Evolutionary conservation across 2,888 invertebrate species (phyloP).

Genomic region (Flexamia atlantica): DNA sequence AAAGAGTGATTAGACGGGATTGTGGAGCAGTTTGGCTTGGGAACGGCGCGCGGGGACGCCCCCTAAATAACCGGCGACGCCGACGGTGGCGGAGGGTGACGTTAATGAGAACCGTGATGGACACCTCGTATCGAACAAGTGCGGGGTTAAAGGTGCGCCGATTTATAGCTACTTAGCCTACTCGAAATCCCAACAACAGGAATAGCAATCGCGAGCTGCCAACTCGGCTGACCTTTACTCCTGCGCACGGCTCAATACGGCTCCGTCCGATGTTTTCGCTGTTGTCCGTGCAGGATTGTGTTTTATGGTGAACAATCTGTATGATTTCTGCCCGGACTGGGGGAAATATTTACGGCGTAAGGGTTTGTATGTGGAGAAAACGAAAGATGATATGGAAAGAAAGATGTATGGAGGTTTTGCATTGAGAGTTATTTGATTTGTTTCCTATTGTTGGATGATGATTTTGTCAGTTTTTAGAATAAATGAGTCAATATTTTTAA

Average conservation of each 20-base stretch:
- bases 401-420: no score
- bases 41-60: not conserved
- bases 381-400: not conserved
- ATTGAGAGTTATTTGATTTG: no score
- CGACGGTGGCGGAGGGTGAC: slow-evolving; percentile 10
- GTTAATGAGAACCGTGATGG: slow-evolving; percentile 10
- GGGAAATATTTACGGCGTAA: no score
- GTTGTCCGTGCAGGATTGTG: no score
- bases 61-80: not conserved
- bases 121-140: slow-evolving; percentile 25
- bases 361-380: no score
- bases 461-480: no score
- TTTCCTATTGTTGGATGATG: no score
- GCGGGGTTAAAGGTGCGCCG: slow-evolving; percentile 54
- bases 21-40: not conserved
- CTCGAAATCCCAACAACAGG: slow-evolving; percentile 53
- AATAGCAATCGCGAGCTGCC: slow-evolving; percentile 12
- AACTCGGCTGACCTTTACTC: slow-evolving; percentile 43
- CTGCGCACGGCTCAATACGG: slow-evolving; percentile 3
- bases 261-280: not conserved
- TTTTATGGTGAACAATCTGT: no score
- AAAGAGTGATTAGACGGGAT: not conserved
- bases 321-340: no score
- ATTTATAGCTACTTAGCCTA: slow-evolving; percentile 53
- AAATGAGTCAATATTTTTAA: no score